Evolutionary conservation across 2,888 invertebrate genomes (phyloP).

Genomic region (Agrotis clavis): DNA sequence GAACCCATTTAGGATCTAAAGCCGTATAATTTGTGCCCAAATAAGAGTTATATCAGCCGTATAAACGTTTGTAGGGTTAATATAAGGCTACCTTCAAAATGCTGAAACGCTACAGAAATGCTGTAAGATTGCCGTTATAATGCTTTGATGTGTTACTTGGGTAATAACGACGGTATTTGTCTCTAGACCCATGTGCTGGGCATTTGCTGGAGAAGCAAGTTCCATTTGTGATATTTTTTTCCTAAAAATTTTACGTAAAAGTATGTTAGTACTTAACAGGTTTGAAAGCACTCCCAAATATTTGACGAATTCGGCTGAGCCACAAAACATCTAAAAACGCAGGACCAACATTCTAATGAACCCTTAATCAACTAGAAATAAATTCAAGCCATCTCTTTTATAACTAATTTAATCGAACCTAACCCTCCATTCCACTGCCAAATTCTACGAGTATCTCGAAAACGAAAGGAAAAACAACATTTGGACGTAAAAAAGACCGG

Average conservation of each 20-base stretch:
- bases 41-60: no score
- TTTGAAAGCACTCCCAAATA: not conserved
- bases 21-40: no score
- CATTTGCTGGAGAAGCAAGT: not conserved
- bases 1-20: no score
- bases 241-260: no score
- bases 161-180: no score
- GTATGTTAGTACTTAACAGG: no score
- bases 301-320: not conserved
- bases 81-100: no score
- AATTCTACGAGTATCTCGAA: conserved; percentile 15
- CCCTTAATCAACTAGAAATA: not conserved
- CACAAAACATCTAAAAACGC: not conserved
- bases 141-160: no score
- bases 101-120: no score
- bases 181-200: not conserved
- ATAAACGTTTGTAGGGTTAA: no score
- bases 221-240: no score
- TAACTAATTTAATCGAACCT: conserved; percentile 22
- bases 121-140: no score
- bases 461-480: conserved; percentile 33
- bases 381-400: conserved; percentile 23
- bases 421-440: conserved; percentile 20
- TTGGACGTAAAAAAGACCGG: conserved; percentile 16
- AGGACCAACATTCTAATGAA: not conserved